Evolutionary conservation across 2,113 vertebrate genomes (phyloP).

Genomic region (Climacteris rufus): DNA sequence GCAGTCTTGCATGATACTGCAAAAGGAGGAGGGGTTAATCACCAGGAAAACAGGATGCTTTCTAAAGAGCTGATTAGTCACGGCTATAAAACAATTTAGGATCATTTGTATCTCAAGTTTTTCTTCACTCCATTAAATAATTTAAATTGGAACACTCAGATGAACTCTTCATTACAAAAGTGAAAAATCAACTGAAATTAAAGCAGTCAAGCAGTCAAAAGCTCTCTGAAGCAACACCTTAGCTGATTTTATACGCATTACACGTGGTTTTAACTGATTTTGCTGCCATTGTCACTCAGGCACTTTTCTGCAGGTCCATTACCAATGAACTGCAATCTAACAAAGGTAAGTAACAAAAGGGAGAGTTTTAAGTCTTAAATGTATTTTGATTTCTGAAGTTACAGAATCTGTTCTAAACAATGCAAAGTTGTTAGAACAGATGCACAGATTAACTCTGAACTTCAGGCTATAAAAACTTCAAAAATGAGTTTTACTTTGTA

Average conservation of each 20-base stretch:
- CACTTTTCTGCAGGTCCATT: not conserved
- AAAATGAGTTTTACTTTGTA: not conserved
- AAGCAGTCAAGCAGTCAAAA: not conserved
- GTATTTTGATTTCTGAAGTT: not conserved
- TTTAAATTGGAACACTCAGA: conserved; percentile 15
- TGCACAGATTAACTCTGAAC: not conserved
- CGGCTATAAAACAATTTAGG: conserved; percentile 50
- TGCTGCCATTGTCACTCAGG: not conserved
- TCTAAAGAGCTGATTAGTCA: conserved; percentile 45
- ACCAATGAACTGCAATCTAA: not conserved
- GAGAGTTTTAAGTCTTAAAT: not conserved
- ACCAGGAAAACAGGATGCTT: conserved; percentile 53
- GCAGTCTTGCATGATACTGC: conserved; percentile 48
- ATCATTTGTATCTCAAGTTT: conserved; percentile 17
- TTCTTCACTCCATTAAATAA: conserved; percentile 31
- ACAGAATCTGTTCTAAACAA: not conserved
- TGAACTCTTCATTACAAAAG: not conserved
- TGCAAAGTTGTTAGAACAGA: not conserved
- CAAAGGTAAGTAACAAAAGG: not conserved
- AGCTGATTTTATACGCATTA: not conserved
- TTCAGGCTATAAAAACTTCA: not conserved
- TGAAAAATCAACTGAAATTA: not conserved
- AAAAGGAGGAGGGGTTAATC: conserved; percentile 35
- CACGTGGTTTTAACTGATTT: not conserved
- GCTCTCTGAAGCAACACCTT: not conserved